Conservation (phyloP, 2,888 invertebrate species). For the Hermodice carunculata region DNA sequence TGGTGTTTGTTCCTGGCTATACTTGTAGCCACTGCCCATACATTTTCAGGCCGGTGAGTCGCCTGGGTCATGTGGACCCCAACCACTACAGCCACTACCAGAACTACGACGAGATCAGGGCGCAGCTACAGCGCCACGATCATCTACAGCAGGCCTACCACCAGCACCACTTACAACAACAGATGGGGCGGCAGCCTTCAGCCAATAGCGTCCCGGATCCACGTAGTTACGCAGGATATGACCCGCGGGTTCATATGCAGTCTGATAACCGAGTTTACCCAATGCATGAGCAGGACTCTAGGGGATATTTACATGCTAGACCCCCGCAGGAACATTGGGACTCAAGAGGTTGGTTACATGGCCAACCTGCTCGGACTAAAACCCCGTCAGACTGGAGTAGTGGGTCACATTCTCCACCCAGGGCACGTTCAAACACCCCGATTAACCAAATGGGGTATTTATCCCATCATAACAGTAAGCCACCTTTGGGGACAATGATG, state of each 20-base stretch:
- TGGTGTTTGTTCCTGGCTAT: neutral
- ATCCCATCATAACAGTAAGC: neutral
- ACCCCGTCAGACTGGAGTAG: too few relatives aligned
- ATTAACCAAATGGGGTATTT: constrained; percentile 1
- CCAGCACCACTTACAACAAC: constrained; percentile 13
- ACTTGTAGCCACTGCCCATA: neutral
- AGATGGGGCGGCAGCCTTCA: constrained; percentile 8
- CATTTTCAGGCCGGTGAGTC: constrained; percentile 14
- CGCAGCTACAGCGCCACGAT: constrained; percentile 71
- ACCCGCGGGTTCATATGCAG: too few relatives aligned
- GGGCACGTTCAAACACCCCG: constrained; percentile 3
- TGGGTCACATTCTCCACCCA: too few relatives aligned
- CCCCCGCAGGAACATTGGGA: too few relatives aligned
- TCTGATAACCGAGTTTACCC: too few relatives aligned
- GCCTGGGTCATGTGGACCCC: constrained; percentile 15
- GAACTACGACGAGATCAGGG: constrained; percentile 88
- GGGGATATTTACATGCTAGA: too few relatives aligned
- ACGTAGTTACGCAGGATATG: too few relatives aligned
- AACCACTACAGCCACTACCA: constrained; percentile 79
- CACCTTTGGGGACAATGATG: neutral
- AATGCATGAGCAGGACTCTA: too few relatives aligned
- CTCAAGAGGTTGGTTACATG: neutral
- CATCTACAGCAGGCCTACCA: constrained; percentile 23
- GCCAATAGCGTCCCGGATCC: neutral
- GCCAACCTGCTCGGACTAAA: neutral